phyloP scores from a whole-genome alignment of 1,140 invertebrate genomes.

The Araneus ventricosus region DNA sequence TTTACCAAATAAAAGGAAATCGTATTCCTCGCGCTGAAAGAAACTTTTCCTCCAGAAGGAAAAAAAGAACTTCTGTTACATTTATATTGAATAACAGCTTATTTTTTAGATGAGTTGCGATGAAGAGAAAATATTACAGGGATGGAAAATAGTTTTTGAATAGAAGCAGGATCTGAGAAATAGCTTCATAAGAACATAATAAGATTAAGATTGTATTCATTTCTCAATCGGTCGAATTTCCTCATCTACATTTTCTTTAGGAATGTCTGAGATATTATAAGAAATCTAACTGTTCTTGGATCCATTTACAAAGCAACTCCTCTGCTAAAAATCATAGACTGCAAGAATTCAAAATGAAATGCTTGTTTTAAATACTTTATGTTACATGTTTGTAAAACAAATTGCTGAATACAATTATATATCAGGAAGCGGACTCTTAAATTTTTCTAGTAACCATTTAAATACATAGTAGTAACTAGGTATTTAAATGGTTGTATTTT shows the following conservation, averaged over 20 bases:
- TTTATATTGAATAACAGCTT: constrained; percentile 27
- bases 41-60: not conserved
- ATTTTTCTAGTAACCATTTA: no score
- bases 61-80: constrained; percentile 20
- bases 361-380: no score
- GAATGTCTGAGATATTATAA: no score
- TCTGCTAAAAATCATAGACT: no score
- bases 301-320: no score
- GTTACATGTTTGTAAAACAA: no score
- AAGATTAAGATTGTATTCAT: not conserved
- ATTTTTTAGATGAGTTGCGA: constrained; percentile 12
- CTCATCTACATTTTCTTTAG: not conserved
- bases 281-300: no score
- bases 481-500: no score
- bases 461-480: no score
- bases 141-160: not conserved
- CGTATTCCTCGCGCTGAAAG: not conserved
- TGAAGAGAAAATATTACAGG: not conserved
- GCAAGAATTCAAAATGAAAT: no score
- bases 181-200: not conserved
- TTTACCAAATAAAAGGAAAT: constrained; percentile 10
- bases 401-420: no score
- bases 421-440: no score
- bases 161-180: not conserved
- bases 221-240: not conserved